Evolutionary conservation across 2,888 invertebrate species (phyloP), one percentile per base, ranked within the genome.

Genomic region (Aplocera efformata): DNA sequence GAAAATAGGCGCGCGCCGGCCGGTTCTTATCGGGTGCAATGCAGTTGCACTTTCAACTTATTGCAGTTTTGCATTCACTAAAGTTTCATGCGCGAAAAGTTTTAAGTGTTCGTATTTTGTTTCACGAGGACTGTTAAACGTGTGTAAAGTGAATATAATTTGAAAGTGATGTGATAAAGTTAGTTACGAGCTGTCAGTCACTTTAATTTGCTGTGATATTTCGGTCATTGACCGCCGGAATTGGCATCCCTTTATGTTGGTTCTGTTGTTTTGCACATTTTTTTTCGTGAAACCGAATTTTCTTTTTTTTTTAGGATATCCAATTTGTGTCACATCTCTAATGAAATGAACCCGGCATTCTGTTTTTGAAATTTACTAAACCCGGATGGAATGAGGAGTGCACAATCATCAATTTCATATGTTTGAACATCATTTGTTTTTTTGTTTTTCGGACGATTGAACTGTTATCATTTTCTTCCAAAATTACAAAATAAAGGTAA

Each of bases 11-110:
- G 79, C 81, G 84, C 86, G 85, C 86, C 88, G 88, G 88, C 88
- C 86, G 88, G 88, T 88, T 86, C 83, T 84, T 84, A 85, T 82
- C 80, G 84, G 80, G 82, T 85, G 86, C 86, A 85, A 79, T 86
- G 86, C 85, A 86, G 85, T 88, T 89, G 88, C 89, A 89, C 78
- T 88, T 78, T 79, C 79, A 86, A 89, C 86, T 86, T 86, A 86
- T 83, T 89, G 89, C 89, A 89, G 80, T 89, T 86, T 85, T 83
- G 82, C 79, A 85, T 80, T 78, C 67, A 69, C 62, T 65, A 82
- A 86, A 86, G 79, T 86, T 86, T 79, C 72, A 75, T 76, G 76
- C 80, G 81, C 78, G 79, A 74, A 86, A 88, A 84, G 81, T 86
- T 86, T 82, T 67, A 74, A 70, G 80, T 83, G 83, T 61, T 72